Conservation (phyloP, 2,888 invertebrate genomes). For the Asteroscopus sphinx region DNA sequence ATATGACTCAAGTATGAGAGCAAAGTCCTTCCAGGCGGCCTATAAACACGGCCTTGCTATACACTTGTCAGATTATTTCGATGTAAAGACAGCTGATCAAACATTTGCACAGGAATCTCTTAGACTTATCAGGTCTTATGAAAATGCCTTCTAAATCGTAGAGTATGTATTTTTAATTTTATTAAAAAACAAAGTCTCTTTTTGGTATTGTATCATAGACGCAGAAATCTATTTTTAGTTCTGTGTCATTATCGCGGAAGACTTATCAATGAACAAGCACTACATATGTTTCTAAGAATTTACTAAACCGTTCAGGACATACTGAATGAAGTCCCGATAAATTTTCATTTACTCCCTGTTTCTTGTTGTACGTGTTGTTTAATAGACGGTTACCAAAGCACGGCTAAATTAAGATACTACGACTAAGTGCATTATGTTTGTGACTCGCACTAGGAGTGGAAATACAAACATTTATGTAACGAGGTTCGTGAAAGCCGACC, state of each 20-base stretch:
- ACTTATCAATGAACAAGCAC: conserved; percentile 38
- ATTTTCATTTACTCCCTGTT: too few species aligned
- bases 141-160: not conserved
- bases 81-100: conserved; percentile 19
- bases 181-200: not conserved
- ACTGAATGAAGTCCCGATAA: conserved; percentile 17
- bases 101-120: conserved; percentile 32
- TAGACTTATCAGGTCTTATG: conserved; percentile 11
- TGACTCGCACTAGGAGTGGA: conserved; percentile 39
- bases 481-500: conserved; percentile 68
- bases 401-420: conserved; percentile 16
- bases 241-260: conserved; percentile 25
- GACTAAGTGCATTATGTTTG: conserved; percentile 29
- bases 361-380: not conserved
- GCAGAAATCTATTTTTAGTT: conserved; percentile 11
- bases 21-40: conserved; percentile 62
- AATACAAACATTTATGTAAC: conserved; percentile 60
- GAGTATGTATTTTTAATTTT: not conserved
- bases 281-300: conserved; percentile 29
- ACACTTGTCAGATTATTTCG: conserved; percentile 52
- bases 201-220: not conserved
- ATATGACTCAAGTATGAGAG: conserved; percentile 56
- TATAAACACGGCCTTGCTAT: conserved; percentile 58
- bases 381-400: not conserved
- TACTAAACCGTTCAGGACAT: conserved; percentile 6